Base-by-base conservation (phyloP, 1,140 invertebrate species). In the Archivesica marissinica region DNA sequence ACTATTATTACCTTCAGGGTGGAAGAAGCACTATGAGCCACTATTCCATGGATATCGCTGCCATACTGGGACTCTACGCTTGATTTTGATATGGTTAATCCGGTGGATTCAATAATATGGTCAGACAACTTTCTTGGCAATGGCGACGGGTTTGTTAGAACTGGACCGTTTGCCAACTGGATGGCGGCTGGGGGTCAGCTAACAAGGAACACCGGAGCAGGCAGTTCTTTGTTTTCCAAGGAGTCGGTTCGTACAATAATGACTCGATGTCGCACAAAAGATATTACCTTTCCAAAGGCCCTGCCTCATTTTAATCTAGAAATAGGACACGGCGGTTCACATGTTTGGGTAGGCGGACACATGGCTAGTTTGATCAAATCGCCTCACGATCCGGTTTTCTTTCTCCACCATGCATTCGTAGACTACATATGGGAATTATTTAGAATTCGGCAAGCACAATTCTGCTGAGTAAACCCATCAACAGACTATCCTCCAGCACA, bases 21-120 rank as follows among this genome's bases (percentile, higher is more conserved):
- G 39, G 90, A 91, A 64, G 85, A 86, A 9, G 88, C 88, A 15
- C 72, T 91, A 2, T 74, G 86, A 11, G 68, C 82, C 25, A 83
- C 82, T 33, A 83, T 84, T n/a, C 86, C 86, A 6, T 44, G 35
- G 11, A 56, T 93, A 11, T 90, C 92, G 6, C 72, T 94, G 9
- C 93, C 93, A 2, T 94, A 94, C 86, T 94, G 93, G 93, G 93
- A 94, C 70, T 88, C 87, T 11, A 90, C 91, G 0, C 50, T 94
- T 39, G 93, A 94, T 80, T 78, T 77, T 11, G 89, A 91, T 59
- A 82, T 94, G 28, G 88, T 86, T 0, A 86, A 93, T 82, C 85
- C 89, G 13, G 88, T 88, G 6, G 86, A 92, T 23, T 94, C 94
- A 0, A 89, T 93, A 54, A 78, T 94, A 25, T 94, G 92, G 83